phyloP scores from a whole-genome alignment of 2,888 invertebrate species.

The Dugesia japonica region DNA sequence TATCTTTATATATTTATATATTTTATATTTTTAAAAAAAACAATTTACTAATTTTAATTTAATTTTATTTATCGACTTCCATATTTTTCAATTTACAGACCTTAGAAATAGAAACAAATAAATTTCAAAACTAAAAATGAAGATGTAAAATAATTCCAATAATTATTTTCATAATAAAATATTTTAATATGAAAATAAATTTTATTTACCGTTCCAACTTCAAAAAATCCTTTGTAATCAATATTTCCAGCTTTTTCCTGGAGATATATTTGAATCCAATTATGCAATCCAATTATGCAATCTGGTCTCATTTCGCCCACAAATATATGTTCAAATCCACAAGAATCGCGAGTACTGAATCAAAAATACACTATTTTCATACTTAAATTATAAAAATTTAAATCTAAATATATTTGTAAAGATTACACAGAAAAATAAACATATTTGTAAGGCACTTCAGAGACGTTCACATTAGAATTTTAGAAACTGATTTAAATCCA shows the following conservation, averaged over 20 bases:
- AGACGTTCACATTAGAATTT: not conserved
- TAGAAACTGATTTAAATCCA: too few species aligned
- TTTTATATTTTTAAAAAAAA: too few species aligned
- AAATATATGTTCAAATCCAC: conserved; percentile 49
- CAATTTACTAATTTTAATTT: too few species aligned
- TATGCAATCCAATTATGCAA: conserved; percentile 47
- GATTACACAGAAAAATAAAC: not conserved
- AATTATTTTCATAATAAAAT: not conserved
- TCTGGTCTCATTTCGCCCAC: conserved; percentile 44
- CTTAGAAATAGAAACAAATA: too few species aligned
- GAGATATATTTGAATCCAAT: conserved; percentile 48
- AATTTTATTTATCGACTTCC: too few species aligned
- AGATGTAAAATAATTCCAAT: too few species aligned
- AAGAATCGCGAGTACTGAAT: conserved; percentile 41
- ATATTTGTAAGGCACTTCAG: not conserved
- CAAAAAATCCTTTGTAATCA: conserved; percentile 46
- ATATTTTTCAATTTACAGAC: too few species aligned
- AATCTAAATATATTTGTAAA: not conserved
- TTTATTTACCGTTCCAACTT: conserved; percentile 41
- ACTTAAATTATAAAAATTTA: not conserved
- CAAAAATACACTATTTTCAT: too few species aligned
- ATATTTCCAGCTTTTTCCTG: conserved; percentile 45
- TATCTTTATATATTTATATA: too few species aligned
- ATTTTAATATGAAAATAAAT: not conserved
- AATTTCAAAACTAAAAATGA: too few species aligned